Evolutionary conservation across 2,113 vertebrate species (phyloP).

Genomic region (Crotalus viridis): DNA sequence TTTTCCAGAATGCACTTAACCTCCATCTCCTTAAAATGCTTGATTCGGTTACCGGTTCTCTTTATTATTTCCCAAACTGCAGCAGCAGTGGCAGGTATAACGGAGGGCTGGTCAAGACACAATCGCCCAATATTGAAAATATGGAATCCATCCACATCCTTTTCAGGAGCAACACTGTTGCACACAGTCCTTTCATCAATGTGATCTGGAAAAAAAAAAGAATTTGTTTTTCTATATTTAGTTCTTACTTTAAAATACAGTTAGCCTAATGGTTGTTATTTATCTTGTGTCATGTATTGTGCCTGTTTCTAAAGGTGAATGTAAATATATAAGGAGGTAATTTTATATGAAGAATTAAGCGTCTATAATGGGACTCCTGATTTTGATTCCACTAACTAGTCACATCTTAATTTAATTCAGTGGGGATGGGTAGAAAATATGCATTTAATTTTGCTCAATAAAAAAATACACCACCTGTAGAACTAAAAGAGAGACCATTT

Average conservation of each 20-base stretch:
- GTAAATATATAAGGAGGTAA: neutral
- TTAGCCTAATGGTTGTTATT: neutral
- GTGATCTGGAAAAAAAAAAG: slow-evolving; percentile 72
- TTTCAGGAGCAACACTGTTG: slow-evolving; percentile 84
- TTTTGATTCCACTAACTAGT: neutral
- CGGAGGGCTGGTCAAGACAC: slow-evolving; percentile 85
- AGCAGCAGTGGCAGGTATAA: slow-evolving; percentile 87
- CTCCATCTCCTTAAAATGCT: neutral
- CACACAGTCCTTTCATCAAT: slow-evolving; percentile 84
- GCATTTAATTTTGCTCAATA: neutral
- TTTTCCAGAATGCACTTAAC: neutral
- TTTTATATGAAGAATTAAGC: neutral
- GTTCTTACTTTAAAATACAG: neutral
- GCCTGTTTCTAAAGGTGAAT: neutral
- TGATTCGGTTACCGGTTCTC: slow-evolving; percentile 75
- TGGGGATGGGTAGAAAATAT: neutral
- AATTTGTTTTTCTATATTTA: neutral
- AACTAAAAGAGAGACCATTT: neutral
- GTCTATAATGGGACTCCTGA: neutral
- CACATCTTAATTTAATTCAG: neutral
- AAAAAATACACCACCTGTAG: neutral
- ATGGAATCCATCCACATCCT: slow-evolving; percentile 94
- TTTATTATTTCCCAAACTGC: slow-evolving; percentile 92
- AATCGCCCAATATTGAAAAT: slow-evolving; percentile 87
- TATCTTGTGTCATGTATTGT: neutral